Evolutionary conservation across 2,113 vertebrate species (phyloP).

Genomic region (Anhinga rufa): DNA sequence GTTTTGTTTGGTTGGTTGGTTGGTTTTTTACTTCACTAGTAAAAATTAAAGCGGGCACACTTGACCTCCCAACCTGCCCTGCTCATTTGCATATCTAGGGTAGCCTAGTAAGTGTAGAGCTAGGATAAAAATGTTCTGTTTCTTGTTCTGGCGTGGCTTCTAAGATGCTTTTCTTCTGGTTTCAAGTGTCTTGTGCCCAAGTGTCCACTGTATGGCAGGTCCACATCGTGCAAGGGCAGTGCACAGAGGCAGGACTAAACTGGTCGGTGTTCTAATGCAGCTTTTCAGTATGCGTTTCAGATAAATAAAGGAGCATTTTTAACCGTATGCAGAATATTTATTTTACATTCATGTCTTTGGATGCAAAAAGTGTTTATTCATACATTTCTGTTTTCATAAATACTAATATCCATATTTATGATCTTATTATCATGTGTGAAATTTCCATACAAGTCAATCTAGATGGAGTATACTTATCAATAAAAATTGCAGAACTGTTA

Average conservation of each 20-base stretch:
- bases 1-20: too few relatives aligned
- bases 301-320: neutral
- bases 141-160: neutral
- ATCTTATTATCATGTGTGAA: neutral
- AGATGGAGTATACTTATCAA: neutral
- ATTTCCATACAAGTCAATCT: neutral
- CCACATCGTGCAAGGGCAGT: neutral
- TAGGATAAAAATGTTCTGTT: neutral
- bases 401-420: neutral
- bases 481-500: neutral
- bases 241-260: neutral
- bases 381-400: neutral
- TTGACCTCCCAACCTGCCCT: neutral
- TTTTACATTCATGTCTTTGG: neutral
- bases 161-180: neutral
- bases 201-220: neutral
- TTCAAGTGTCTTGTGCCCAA: neutral
- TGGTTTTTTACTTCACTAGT: neutral
- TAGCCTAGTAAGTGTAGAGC: neutral
- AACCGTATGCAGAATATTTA: neutral
- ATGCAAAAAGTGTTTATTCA: neutral
- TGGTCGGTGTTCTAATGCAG: neutral
- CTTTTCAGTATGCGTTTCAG: neutral
- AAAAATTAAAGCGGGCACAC: neutral
- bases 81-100: neutral